Evolutionary conservation across 1,140 invertebrate species (phyloP).

Genomic region (Heliconius nattereri): DNA sequence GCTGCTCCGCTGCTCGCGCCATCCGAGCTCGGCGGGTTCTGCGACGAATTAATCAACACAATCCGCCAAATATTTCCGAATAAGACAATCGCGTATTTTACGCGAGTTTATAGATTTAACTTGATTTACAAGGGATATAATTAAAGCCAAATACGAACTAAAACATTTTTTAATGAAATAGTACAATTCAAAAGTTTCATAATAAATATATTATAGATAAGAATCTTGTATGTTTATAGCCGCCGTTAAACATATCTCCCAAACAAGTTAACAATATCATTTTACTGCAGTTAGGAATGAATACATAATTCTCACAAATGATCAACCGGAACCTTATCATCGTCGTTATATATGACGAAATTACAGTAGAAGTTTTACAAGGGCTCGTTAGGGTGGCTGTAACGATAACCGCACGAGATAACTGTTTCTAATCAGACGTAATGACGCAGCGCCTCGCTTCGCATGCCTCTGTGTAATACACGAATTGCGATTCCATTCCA

Average conservation of each 20-base stretch:
- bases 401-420: slow-evolving; percentile 72
- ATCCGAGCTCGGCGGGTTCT: slow-evolving; percentile 54
- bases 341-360: slow-evolving; percentile 63
- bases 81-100: not conserved
- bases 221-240: not conserved
- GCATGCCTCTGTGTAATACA: slow-evolving; percentile 26
- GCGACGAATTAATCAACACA: slow-evolving; percentile 60
- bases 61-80: slow-evolving; percentile 44
- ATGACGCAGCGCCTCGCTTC: slow-evolving; percentile 55
- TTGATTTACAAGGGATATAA: not conserved
- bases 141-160: not conserved
- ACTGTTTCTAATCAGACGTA: slow-evolving; percentile 75
- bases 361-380: slow-evolving; percentile 72
- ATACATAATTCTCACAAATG: slow-evolving; percentile 60
- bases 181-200: not conserved
- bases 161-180: not conserved
- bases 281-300: slow-evolving; percentile 45
- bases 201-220: not conserved
- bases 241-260: not conserved
- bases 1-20: slow-evolving; percentile 63
- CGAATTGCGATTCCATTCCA: slow-evolving; percentile 27
- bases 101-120: not conserved
- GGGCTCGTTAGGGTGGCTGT: slow-evolving; percentile 67
- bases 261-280: slow-evolving; percentile 38
- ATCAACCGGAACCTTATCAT: slow-evolving; percentile 66